These are phyloP conservation scores for Toxotes chatareus DNA, from an alignment of 2,113 vertebrate species.

Conservation along the genomic window DNA sequence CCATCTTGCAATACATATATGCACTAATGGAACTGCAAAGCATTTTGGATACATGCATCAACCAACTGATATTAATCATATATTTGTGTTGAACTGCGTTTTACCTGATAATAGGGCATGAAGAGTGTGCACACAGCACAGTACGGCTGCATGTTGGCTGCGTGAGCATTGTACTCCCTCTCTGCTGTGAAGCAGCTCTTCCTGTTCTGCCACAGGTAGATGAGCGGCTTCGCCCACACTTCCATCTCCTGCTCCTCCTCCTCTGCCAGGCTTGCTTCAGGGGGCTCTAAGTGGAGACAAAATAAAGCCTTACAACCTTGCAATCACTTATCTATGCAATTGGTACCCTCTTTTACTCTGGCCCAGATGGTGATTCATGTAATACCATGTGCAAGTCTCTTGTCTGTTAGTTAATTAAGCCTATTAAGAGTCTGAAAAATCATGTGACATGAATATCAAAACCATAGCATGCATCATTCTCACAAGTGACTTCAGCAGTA, in stretches of 20 bases:
- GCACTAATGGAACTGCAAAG: neutral
- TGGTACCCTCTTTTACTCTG: neutral
- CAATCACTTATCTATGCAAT: slow-evolving; percentile 40
- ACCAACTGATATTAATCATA: neutral
- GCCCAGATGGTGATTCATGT: slow-evolving; percentile 13
- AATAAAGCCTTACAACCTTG: slow-evolving; percentile 39
- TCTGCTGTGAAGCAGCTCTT: slow-evolving; percentile 89
- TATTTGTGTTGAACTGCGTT: neutral
- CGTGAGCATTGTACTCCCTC: slow-evolving; percentile 90
- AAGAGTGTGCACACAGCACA: slow-evolving; percentile 97
- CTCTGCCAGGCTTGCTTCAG: slow-evolving; percentile 83
- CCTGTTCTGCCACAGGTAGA: slow-evolving; percentile 92
- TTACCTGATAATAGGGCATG: slow-evolving; percentile 95
- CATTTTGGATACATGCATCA: neutral
- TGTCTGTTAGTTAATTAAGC: slow-evolving; percentile 45
- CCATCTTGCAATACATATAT: neutral
- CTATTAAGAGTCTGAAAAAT: slow-evolving; percentile 30
- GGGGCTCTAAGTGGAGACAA: slow-evolving; percentile 83
- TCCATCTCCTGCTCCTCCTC: slow-evolving; percentile 89
- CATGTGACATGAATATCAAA: slow-evolving; percentile 33
- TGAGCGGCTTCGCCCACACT: slow-evolving; percentile 92
- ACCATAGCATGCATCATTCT: slow-evolving; percentile 14
- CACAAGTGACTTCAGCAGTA: slow-evolving; percentile 23
- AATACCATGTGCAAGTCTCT: neutral
- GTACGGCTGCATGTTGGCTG: slow-evolving; percentile 87